Conservation (phyloP, 2,113 vertebrate species). For the Ciconia boyciana region DNA sequence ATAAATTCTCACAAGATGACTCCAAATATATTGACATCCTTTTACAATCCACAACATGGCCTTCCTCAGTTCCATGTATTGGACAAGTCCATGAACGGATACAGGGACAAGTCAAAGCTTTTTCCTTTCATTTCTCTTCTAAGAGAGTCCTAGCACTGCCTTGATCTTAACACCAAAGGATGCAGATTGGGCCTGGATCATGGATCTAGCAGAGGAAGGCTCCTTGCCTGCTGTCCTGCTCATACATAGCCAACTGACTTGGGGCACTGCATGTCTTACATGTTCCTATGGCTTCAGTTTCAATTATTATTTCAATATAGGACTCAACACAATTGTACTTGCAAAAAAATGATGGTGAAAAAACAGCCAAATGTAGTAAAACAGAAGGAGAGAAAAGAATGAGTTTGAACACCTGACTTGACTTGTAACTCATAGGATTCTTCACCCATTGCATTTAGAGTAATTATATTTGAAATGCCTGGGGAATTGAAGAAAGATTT, state of each 20-base stretch:
- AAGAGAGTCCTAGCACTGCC: not conserved
- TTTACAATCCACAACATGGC: not conserved
- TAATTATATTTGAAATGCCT: constrained; percentile 27
- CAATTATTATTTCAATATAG: not conserved
- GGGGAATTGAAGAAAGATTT: not conserved
- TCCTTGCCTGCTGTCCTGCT: not conserved
- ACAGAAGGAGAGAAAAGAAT: not conserved
- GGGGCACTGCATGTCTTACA: not conserved
- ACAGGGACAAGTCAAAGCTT: not conserved
- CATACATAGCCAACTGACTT: not conserved
- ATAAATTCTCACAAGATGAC: not conserved
- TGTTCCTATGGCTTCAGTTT: not conserved
- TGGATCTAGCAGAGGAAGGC: not conserved
- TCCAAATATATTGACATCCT: not conserved
- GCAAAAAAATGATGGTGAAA: not conserved
- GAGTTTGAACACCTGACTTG: not conserved
- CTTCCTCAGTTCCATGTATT: not conserved
- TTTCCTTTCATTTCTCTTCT: not conserved
- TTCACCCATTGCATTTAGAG: constrained; percentile 5
- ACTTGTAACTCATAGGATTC: not conserved
- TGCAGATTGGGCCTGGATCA: not conserved
- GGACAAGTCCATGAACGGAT: not conserved
- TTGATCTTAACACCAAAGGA: not conserved
- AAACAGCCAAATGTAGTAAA: not conserved
- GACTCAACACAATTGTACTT: not conserved